Evolutionary conservation across 1,140 invertebrate species (phyloP).

Genomic region (Diachasma alloeum): DNA sequence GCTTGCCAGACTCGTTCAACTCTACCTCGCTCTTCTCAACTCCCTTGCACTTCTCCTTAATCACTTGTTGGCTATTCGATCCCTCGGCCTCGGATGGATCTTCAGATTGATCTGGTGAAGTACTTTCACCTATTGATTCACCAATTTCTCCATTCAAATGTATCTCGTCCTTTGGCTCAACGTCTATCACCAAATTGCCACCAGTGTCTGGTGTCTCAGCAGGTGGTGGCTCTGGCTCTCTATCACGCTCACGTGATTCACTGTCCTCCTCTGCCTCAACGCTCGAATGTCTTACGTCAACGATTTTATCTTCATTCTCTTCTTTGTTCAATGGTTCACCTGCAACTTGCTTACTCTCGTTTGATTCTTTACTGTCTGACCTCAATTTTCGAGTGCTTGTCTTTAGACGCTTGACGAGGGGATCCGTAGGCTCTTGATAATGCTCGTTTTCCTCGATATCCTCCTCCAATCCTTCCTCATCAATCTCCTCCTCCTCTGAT

Average conservation of each 20-base stretch:
- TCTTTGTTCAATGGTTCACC: slow-evolving; percentile 20
- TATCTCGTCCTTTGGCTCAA: neutral
- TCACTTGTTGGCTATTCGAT: neutral
- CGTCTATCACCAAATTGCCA: slow-evolving; percentile 23
- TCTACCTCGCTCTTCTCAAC: slow-evolving; percentile 32
- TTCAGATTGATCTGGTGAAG: neutral
- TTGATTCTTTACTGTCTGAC: slow-evolving; percentile 29
- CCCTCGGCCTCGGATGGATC: neutral
- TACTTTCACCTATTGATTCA: neutral
- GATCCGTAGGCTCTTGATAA: neutral
- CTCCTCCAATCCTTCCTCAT: slow-evolving; percentile 14
- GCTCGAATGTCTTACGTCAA: slow-evolving; percentile 25
- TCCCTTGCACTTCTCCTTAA: neutral
- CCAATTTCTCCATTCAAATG: neutral
- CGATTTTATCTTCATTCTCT: neutral
- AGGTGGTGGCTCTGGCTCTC: slow-evolving; percentile 59
- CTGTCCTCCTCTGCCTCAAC: slow-evolving; percentile 55
- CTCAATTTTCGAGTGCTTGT: slow-evolving; percentile 13
- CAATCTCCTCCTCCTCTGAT: slow-evolving; percentile 28
- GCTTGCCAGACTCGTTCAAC: slow-evolving; percentile 51
- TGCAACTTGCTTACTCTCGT: neutral
- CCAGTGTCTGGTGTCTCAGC: slow-evolving; percentile 44
- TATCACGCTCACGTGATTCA: slow-evolving; percentile 57
- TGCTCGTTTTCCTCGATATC: neutral
- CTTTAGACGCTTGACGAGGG: neutral